These are phyloP conservation scores for Semicossyphus pulcher DNA, from an alignment of 2,113 vertebrate genomes.

Conservation along the genomic window DNA sequence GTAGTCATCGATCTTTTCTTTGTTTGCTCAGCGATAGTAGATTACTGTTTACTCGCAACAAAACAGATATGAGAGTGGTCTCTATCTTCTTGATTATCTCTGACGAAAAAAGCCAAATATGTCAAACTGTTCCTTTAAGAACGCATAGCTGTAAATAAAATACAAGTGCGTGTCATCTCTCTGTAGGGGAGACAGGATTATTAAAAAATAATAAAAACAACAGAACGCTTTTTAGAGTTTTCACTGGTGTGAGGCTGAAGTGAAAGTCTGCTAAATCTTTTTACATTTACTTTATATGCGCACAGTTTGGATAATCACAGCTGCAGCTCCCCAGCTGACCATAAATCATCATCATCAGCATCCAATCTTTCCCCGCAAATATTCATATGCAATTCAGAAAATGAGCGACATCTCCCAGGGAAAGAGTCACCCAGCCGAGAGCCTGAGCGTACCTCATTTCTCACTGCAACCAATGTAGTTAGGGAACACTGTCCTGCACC, in stretches of 20 bases:
- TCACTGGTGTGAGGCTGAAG: not conserved
- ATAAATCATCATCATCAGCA: constrained; percentile 69
- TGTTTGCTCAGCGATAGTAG: no score
- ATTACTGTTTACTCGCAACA: no score
- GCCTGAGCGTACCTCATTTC: constrained; percentile 37
- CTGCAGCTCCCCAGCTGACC: constrained; percentile 43
- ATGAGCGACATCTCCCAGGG: constrained; percentile 52
- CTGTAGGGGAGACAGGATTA: not conserved
- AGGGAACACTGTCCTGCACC: constrained; percentile 3
- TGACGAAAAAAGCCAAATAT: no score
- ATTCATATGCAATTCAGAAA: constrained; percentile 63
- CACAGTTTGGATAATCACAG: constrained; percentile 26
- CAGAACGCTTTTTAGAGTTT: constrained; percentile 7
- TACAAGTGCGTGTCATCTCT: not conserved
- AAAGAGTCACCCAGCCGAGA: constrained; percentile 49
- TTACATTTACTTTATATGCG: not conserved
- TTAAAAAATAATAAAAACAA: constrained; percentile 11
- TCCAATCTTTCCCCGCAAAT: constrained; percentile 42
- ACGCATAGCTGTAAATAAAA: not conserved
- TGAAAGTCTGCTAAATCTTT: constrained; percentile 19
- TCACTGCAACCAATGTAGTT: constrained; percentile 29
- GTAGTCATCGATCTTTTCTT: no score
- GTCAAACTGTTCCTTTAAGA: not conserved
- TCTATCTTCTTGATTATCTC: no score
- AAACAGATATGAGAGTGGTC: no score